These are phyloP conservation scores for Parthenolecanium corni DNA, from an alignment of 2,888 invertebrate species.

Conservation along the genomic window DNA sequence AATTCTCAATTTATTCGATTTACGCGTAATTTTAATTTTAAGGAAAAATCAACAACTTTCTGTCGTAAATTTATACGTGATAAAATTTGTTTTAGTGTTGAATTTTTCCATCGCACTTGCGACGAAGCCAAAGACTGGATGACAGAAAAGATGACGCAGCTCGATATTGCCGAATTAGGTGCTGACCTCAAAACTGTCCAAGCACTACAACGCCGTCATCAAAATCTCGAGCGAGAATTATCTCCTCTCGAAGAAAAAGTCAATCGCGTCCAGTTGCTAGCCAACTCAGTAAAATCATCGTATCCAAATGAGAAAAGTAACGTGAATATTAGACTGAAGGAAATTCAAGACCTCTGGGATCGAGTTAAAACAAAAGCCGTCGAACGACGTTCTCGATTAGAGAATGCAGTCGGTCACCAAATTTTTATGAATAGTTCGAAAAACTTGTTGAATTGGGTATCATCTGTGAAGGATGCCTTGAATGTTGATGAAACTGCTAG, in stretches of 20 bases:
- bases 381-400: conserved; percentile 69
- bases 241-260: conserved; percentile 92
- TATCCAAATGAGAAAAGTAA: conserved; percentile 83
- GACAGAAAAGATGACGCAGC: conserved; percentile 83
- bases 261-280: conserved; percentile 71
- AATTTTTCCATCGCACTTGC: conserved; percentile 88
- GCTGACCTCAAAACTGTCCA: conserved; percentile 83
- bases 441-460: conserved; percentile 66
- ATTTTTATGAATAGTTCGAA: conserved; percentile 79
- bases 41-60: too few relatives aligned
- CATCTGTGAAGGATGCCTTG: conserved; percentile 63
- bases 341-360: conserved; percentile 79
- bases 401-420: conserved; percentile 90
- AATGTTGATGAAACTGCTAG: conserved; percentile 67
- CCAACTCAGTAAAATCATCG: conserved; percentile 78
- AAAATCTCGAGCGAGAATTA: conserved; percentile 84
- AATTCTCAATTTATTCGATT: too few relatives aligned
- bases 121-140: conserved; percentile 97
- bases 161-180: conserved; percentile 64
- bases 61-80: too few relatives aligned
- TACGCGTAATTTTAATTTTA: too few relatives aligned
- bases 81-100: conserved; percentile 55
- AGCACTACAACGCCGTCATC: conserved; percentile 80
- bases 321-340: conserved; percentile 70
- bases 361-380: conserved; percentile 71